A percentile compares a stretch with the other conserved stretches of the same genome.
phyloP scores from a whole-genome alignment of 2,888 invertebrate genomes.

The Fissipunctia ypsillon region DNA sequence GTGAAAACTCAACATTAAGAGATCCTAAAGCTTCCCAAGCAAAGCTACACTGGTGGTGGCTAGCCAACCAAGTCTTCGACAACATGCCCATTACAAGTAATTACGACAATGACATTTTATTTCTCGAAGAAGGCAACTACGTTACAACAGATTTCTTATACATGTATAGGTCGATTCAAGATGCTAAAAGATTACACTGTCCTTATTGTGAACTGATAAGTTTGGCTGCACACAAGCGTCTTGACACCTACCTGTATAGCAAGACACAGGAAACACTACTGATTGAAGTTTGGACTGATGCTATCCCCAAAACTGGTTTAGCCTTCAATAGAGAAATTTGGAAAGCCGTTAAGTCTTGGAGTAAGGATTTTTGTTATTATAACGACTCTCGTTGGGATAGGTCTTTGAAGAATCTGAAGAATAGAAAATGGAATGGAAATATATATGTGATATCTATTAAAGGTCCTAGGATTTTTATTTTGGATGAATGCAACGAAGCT shows the following conservation, averaged over 20 bases:
- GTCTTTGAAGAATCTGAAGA: conserved; percentile 27
- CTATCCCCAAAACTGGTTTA: conserved; percentile 64
- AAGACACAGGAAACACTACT: conserved; percentile 42
- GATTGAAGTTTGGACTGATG: conserved; percentile 65
- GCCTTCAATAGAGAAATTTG: conserved; percentile 73
- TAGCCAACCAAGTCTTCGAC: conserved; percentile 71
- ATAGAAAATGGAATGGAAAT: conserved; percentile 11
- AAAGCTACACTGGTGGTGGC: conserved; percentile 79
- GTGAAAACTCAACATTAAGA: conserved; percentile 59
- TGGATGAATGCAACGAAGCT: conserved; percentile 25
- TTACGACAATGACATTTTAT: conserved; percentile 62
- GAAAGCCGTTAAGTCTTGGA: conserved; percentile 66
- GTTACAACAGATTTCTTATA: conserved; percentile 72
- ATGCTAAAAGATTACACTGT: conserved; percentile 49
- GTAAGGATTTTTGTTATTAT: conserved; percentile 70
- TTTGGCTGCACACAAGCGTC: conserved; percentile 66
- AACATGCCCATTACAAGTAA: conserved; percentile 58
- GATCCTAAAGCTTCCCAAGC: conserved; percentile 63
- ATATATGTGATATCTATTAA: conserved; percentile 12
- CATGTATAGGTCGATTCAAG: conserved; percentile 61
- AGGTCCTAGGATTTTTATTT: conserved; percentile 38
- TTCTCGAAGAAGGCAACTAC: conserved; percentile 69
- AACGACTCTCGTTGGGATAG: conserved; percentile 73
- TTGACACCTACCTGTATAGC: conserved; percentile 45
- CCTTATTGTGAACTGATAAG: conserved; percentile 71